Evolutionary conservation across 2,888 invertebrate genomes (phyloP).

Genomic region (Brachyptera risi): DNA sequence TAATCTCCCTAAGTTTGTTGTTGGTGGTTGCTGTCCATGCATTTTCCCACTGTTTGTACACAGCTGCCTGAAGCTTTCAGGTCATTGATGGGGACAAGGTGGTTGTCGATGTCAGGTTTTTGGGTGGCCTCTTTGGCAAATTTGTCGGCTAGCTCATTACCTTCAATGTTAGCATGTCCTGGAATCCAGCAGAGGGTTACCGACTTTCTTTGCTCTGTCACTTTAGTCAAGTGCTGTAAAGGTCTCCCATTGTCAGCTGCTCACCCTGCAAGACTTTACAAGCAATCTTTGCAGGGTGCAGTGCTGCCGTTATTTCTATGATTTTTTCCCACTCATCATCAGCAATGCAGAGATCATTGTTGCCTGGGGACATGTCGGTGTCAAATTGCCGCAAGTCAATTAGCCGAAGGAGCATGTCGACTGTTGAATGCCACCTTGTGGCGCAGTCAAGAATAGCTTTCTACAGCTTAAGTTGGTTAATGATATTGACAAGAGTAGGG

Average conservation of each 20-base stretch:
- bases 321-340: constrained; percentile 1
- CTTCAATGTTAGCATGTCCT: too few relatives aligned
- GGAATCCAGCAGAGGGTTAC: too few relatives aligned
- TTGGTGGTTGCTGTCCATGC: too few relatives aligned
- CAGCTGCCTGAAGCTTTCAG: too few relatives aligned
- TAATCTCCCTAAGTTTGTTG: too few relatives aligned
- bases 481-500: not conserved
- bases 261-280: constrained; percentile 6
- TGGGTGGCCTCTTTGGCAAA: too few relatives aligned
- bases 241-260: not conserved
- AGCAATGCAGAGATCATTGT: not conserved
- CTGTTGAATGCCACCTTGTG: constrained; percentile 18
- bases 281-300: constrained; percentile 13
- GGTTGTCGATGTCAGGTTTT: too few relatives aligned
- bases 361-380: not conserved
- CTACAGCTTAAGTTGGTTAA: not conserved
- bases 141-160: too few relatives aligned
- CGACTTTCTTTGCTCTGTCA: too few relatives aligned
- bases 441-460: constrained; percentile 16
- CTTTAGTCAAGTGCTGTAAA: not conserved
- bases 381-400: constrained; percentile 4
- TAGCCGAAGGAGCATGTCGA: constrained; percentile 1
- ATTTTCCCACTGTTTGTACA: too few relatives aligned
- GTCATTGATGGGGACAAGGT: too few relatives aligned
- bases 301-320: not conserved